These are phyloP conservation scores for Macaria liturata DNA, from an alignment of 2,888 invertebrate genomes.

Conservation along the genomic window DNA sequence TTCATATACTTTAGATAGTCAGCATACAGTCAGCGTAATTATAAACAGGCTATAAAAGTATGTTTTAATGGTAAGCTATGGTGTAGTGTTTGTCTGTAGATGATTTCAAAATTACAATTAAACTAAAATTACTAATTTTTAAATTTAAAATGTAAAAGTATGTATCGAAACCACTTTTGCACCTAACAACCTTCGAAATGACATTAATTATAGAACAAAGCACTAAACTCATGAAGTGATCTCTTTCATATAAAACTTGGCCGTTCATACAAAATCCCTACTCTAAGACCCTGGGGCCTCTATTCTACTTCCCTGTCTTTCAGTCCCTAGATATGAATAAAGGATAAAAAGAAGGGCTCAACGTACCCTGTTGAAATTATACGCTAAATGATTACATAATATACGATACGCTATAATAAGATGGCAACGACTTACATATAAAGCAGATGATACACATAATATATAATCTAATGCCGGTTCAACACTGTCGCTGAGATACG, in stretches of 20 bases:
- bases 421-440: slow-evolving; percentile 66
- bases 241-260: slow-evolving; percentile 42
- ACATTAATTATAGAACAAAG: neutral
- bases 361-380: slow-evolving; percentile 68
- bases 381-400: slow-evolving; percentile 41
- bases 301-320: slow-evolving; percentile 75
- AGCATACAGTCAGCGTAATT: too few species aligned
- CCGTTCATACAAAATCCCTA: slow-evolving; percentile 74
- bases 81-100: too few species aligned
- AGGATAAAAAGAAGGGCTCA: slow-evolving; percentile 56
- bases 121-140: too few species aligned
- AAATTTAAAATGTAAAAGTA: too few species aligned
- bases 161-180: too few species aligned
- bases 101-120: too few species aligned
- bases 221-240: too few species aligned
- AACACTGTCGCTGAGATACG: too few species aligned
- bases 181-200: too few species aligned
- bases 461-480: slow-evolving; percentile 17
- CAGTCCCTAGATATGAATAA: slow-evolving; percentile 74
- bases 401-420: slow-evolving; percentile 41
- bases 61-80: too few species aligned
- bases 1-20: too few species aligned
- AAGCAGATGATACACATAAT: slow-evolving; percentile 47
- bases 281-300: slow-evolving; percentile 59
- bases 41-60: too few species aligned